Evolutionary conservation across 2,888 invertebrate genomes (phyloP), one percentile per base, ranked within the genome.

Genomic region (Eumacrocentrus americanus): DNA sequence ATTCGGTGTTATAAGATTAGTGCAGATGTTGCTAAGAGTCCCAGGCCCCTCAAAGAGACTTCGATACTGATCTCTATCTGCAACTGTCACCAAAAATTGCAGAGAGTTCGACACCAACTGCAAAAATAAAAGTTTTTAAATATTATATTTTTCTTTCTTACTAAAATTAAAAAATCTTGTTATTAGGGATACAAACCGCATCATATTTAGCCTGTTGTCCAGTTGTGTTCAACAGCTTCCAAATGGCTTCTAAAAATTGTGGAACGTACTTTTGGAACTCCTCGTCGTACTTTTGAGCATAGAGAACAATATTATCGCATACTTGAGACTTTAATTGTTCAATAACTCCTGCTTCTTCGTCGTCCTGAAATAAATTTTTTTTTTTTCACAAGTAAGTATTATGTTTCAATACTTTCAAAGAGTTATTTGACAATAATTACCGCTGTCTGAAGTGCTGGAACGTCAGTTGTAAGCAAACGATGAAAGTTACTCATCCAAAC

Each of bases 1-100:
- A 79, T 98, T 99, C 0, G 98, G 98, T 72, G 99, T 95, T 72
- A 99, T 93, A n/a, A 99, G 95, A 81, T 96, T 96, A 79, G 98
- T 95, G 80, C 98, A 98, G 66, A 98, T 96, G 72, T 90, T 92
- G 67, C 91, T 90, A 4, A 98, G 85, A 2, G 93, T 93, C 50
- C 87, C 87, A 0, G 92, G 89, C 78, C 94, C 92, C 79, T 95
- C 94, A 77, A 99, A 99, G 25, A 98, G 82, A 66, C 87, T 85
- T 67, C 94, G 90, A 80, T 98, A 95, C 64, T 91, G 91, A 38
- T 89, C 87, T 69, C 96, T 88, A 76, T 96, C 95, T 0, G 97
- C 98, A 5, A 99, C 95, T 52, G 94, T 92, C 0, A 96, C 93
- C 37, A 99, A 83, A 80, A 99, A 99, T 76, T 94, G 92, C 34